Percentiles rank a stretch among this genome's conserved stretches.
phyloP scores from a whole-genome alignment of 2,113 vertebrate genomes.

The Microtus pennsylvanicus region DNA sequence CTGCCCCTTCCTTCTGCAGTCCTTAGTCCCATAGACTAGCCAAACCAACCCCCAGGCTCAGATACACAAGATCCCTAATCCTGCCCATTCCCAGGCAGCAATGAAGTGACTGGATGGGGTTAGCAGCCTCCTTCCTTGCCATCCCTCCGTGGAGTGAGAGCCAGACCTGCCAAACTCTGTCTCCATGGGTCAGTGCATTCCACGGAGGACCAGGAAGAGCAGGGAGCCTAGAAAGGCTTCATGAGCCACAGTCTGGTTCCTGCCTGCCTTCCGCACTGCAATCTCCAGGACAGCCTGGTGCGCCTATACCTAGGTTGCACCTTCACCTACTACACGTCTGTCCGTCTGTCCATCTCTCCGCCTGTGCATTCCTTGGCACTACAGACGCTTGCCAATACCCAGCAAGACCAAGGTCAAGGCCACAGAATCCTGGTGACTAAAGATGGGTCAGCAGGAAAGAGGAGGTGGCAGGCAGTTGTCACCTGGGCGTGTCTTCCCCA shows the following conservation, averaged over 20 bases:
- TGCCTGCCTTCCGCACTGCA: not conserved
- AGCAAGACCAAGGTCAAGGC: too few relatives aligned
- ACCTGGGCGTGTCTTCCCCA: not conserved
- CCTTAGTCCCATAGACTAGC: not conserved
- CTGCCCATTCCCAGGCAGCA: not conserved
- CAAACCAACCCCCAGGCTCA: not conserved
- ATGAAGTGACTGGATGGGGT: not conserved
- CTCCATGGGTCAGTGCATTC: not conserved
- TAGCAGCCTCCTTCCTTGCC: not conserved
- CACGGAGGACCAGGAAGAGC: too few relatives aligned
- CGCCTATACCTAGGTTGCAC: accelerated
- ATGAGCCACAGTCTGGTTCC: not conserved
- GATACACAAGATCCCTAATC: too few relatives aligned
- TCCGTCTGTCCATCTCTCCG: not conserved
- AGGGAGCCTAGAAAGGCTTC: not conserved
- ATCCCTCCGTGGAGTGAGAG: too few relatives aligned
- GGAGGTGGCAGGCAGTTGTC: not conserved
- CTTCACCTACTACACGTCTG: too few relatives aligned
- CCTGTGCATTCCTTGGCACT: too few relatives aligned
- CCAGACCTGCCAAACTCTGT: not conserved
- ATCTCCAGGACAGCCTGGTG: too few relatives aligned
- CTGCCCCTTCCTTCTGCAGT: accelerated
- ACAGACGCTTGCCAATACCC: not conserved
- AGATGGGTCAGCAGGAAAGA: not conserved
- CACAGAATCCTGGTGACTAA: not conserved